Base-by-base conservation (phyloP, 1,140 invertebrate genomes). In the Tetramorium parvispinum region DNA sequence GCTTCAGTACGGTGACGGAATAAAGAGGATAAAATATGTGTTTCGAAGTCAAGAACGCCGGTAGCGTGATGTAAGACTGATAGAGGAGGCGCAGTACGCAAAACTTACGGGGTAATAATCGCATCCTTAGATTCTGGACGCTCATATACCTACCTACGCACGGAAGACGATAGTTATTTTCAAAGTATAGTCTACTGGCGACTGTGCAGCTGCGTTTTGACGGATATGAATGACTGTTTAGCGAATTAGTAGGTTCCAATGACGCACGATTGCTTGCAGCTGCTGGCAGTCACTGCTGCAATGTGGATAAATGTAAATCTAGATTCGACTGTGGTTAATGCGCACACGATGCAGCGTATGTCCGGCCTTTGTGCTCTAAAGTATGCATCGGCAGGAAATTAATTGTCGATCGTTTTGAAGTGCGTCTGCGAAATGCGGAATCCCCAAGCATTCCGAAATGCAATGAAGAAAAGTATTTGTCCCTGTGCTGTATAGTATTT, bases 171-270 rank as follows among this genome's bases (percentile, higher is more conserved):
- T 88, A 79, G 83, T 88, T 88, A 88, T 76, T 71, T 59, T 40
- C 43, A 2, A 86, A 76, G 70, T 82, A 51, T 68, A 76, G 83
- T 71, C 59, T 59, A 68, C 55, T 55, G 88, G 87, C 53, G 76
- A 53, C 24, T 18, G 24, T 55, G 70, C 88, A 83, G 77, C 85
- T 85, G 85, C 66, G 61, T 73, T 79, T 75, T 86, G 88, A 89
- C 79, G 73, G 70, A 51, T 89, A 89, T 87, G 83, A 87, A 89
- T 89, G 85, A 51, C 71, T 78, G 88, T 89, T 85, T 77, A 40
- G 70, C 21, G 65, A 86, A 88, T 77, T 65, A 76, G 77, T 71
- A 75, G 85, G 57, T 65, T 65, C 46, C 77, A 83, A 87, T 77
- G 87, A 85, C 71, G 85, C 85, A 49, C 53, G 66, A 73, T 57